A percentile compares a stretch with the other conserved stretches of the same genome.
Evolutionary conservation across 2,113 vertebrate species (phyloP).

Genomic region (Coptodon bakossiorum): DNA sequence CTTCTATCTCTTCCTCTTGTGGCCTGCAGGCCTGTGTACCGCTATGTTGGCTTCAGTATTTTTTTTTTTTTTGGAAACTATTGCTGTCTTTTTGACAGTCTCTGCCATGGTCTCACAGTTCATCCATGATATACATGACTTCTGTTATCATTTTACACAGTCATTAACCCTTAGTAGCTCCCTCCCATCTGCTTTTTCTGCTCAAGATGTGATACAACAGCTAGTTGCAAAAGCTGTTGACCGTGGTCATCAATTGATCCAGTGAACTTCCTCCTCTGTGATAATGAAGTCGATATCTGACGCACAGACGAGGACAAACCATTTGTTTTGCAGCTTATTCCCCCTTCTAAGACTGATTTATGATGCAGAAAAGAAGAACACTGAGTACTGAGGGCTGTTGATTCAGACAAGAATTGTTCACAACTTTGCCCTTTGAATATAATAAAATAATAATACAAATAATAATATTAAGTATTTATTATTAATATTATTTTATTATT

Average conservation of each 20-base stretch:
- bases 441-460: neutral
- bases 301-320: neutral
- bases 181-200: conserved; percentile 12
- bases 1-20: conserved; percentile 51
- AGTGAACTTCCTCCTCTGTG: conserved; percentile 29
- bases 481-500: neutral
- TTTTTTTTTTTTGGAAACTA: conserved; percentile 28
- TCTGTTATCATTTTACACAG: conserved; percentile 20
- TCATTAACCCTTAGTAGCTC: conserved; percentile 18
- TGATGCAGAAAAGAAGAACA: neutral
- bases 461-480: neutral
- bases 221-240: conserved; percentile 27
- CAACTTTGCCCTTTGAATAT: neutral
- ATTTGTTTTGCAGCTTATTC: neutral
- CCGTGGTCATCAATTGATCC: conserved; percentile 45
- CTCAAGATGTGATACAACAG: conserved; percentile 1
- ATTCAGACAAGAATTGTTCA: neutral
- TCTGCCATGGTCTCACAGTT: neutral
- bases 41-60: conserved; percentile 20
- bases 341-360: neutral
- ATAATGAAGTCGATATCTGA: conserved; percentile 47
- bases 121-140: neutral
- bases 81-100: conserved; percentile 33
- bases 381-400: neutral
- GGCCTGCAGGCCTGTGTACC: conserved; percentile 47